A percentile compares a stretch with the other conserved stretches of the same genome.
These are phyloP conservation scores for Drosophila cardini DNA, from an alignment of 1,140 invertebrate species.

Conservation along the genomic window DNA sequence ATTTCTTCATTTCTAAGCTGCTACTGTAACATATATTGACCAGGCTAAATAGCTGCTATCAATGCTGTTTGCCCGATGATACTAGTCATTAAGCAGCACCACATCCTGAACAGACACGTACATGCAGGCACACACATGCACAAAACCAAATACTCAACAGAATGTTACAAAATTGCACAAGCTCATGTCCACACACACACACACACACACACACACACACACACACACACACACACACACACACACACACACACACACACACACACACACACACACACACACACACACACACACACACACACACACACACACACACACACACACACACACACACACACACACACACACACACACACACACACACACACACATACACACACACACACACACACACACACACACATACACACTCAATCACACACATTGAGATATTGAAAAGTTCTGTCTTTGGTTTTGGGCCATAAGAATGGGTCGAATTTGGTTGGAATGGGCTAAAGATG, in stretches of 20 bases:
- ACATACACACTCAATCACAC: neutral
- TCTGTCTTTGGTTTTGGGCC: slow-evolving; percentile 32
- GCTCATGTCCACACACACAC: slow-evolving; percentile 19
- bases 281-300: neutral
- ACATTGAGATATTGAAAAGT: slow-evolving; percentile 22
- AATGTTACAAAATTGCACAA: slow-evolving; percentile 46
- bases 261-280: neutral
- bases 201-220: neutral
- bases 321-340: slow-evolving; percentile 2
- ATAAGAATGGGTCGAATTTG: slow-evolving; percentile 1
- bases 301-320: slow-evolving; percentile 6
- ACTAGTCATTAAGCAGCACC: slow-evolving; percentile 44
- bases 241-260: neutral
- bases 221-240: neutral
- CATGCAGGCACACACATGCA: slow-evolving; percentile 16
- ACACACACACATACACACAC: slow-evolving; percentile 7
- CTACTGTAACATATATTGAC: neutral
- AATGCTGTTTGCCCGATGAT: slow-evolving; percentile 44
- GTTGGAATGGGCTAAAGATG: neutral
- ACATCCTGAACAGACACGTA: slow-evolving; percentile 31
- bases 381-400: slow-evolving; percentile 3
- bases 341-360: slow-evolving; percentile 2
- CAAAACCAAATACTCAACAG: slow-evolving; percentile 26
- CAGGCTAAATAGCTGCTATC: slow-evolving; percentile 22
- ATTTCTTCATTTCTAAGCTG: neutral